Evolutionary conservation across 2,888 invertebrate species (phyloP).

Genomic region (Oxycera nigricornis): DNA sequence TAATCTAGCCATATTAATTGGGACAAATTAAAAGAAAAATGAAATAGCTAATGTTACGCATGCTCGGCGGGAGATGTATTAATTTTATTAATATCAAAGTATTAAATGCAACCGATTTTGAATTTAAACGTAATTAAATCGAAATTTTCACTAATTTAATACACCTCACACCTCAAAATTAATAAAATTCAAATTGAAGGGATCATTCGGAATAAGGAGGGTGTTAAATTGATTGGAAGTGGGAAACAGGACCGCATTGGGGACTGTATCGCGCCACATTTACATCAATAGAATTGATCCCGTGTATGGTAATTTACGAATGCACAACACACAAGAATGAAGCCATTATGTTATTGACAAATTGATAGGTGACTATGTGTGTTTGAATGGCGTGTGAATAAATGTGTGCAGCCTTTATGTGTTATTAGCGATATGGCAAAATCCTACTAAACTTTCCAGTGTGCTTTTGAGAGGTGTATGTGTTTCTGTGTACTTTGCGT

Average conservation of each 20-base stretch:
- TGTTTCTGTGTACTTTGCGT: too few relatives aligned
- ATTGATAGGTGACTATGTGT: background rate
- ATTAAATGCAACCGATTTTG: background rate
- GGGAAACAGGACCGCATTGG: too few relatives aligned
- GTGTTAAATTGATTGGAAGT: too few relatives aligned
- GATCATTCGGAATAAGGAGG: too few relatives aligned
- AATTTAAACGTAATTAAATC: background rate
- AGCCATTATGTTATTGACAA: too few relatives aligned
- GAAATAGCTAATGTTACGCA: constrained; percentile 11
- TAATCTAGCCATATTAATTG: constrained; percentile 29
- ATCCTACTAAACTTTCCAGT: background rate
- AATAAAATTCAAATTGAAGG: background rate
- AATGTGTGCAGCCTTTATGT: background rate
- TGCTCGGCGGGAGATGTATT: constrained; percentile 42
- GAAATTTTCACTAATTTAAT: constrained; percentile 11
- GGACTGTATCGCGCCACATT: constrained; percentile 31
- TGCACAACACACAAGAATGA: constrained; percentile 24
- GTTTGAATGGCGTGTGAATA: background rate
- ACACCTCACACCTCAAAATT: constrained; percentile 36
- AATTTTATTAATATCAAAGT: background rate
- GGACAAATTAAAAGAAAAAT: constrained; percentile 42
- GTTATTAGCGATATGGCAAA: background rate
- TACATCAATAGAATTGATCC: background rate
- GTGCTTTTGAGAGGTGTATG: background rate
- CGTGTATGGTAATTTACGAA: background rate